Percentiles rank a stretch among this genome's conserved stretches.
These are phyloP conservation scores for Proterorhinus semilunaris DNA, from an alignment of 2,113 vertebrate species.

Conservation along the genomic window DNA sequence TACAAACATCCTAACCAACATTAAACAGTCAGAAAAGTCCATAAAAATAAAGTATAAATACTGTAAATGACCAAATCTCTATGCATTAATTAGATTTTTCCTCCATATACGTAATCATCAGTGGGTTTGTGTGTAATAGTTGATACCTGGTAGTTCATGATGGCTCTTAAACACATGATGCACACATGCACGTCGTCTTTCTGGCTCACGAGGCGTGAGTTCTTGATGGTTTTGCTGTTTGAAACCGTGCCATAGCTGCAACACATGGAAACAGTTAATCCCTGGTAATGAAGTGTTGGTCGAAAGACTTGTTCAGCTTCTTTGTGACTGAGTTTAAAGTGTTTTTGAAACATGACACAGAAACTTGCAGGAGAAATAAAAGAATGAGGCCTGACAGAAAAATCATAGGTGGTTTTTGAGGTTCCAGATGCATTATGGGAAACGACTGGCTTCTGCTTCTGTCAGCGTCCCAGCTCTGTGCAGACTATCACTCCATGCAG, in stretches of 20 bases:
- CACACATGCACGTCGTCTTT: slow-evolving; percentile 98
- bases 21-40: no score
- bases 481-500: slow-evolving; percentile 16
- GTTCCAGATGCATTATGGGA: slow-evolving; percentile 70
- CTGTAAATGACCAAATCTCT: no score
- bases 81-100: background rate
- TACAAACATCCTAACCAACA: no score
- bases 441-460: slow-evolving; percentile 45
- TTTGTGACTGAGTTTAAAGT: background rate
- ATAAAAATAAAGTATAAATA: no score
- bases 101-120: background rate
- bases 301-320: background rate
- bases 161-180: slow-evolving; percentile 94
- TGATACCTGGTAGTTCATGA: slow-evolving; percentile 98
- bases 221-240: slow-evolving; percentile 91
- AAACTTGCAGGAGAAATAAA: slow-evolving; percentile 47
- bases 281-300: background rate
- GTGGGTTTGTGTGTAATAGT: slow-evolving; percentile 1
- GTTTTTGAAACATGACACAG: slow-evolving; percentile 34
- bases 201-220: slow-evolving; percentile 93
- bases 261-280: slow-evolving; percentile 48
- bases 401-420: slow-evolving; percentile 55
- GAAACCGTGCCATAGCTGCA: slow-evolving; percentile 86
- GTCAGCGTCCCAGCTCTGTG: slow-evolving; percentile 29
- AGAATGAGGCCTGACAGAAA: slow-evolving; percentile 49